Conservation (phyloP, 2,888 invertebrate species). For the Plagiodera versicolora region DNA sequence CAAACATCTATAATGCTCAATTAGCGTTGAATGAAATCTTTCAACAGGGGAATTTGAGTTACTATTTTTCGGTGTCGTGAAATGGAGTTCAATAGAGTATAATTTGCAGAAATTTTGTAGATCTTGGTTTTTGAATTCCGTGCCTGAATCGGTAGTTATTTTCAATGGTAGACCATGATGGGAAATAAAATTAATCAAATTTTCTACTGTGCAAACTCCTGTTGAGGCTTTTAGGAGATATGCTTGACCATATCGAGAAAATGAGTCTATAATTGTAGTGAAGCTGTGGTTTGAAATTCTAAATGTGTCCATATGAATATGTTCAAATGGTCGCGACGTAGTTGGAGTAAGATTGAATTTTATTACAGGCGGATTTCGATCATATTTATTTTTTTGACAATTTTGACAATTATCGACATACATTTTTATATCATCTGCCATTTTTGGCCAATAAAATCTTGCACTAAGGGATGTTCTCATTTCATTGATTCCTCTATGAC, state of each 20-base stretch:
- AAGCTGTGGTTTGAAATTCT: too few relatives aligned
- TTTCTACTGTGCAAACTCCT: neutral
- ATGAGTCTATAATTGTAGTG: constrained; percentile 21
- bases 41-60: constrained; percentile 13
- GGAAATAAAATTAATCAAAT: neutral
- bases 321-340: constrained; percentile 33
- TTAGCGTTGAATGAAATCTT: constrained; percentile 5
- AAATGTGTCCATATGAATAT: constrained; percentile 37
- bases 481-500: constrained; percentile 24
- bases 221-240: neutral
- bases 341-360: constrained; percentile 35
- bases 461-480: constrained; percentile 8
- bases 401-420: constrained; percentile 26
- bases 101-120: constrained; percentile 14
- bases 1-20: constrained; percentile 4
- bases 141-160: neutral
- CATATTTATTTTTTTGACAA: constrained; percentile 32
- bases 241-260: constrained; percentile 8
- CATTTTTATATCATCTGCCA: constrained; percentile 18
- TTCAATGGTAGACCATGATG: constrained; percentile 8
- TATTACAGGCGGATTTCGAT: constrained; percentile 29
- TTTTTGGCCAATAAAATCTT: constrained; percentile 24
- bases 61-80: constrained; percentile 11
- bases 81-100: constrained; percentile 13
- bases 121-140: constrained; percentile 6